Base-by-base conservation (phyloP, 2,113 vertebrate species). In the Sciurus niger region DNA sequence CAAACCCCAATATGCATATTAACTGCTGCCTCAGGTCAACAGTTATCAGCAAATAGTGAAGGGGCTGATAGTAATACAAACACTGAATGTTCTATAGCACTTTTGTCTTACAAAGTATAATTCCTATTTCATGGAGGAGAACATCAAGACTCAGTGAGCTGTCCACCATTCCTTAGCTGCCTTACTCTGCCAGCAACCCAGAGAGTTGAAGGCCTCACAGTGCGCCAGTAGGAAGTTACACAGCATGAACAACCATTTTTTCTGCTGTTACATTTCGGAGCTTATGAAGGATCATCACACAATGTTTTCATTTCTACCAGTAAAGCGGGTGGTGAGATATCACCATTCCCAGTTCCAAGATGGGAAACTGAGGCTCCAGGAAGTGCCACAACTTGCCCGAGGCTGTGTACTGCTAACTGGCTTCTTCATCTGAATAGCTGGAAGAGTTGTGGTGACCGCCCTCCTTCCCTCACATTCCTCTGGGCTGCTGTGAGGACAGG, bases 331-430 rank as follows among this genome's bases (percentile, higher is more conserved):
- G 63, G 40, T 22, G 30, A 85, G 53, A 43, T 12, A 20, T 37
- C 53, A 74, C 55, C 55, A 88, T 24, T 28, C 32, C 51, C 16
- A 43, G 46, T 77, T 53, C 53, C 88, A 67, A 89, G 84, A 46
- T 14, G 78, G 96, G 93, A 89, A 90, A 94, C n/a, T 20, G 67
- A 89, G 60, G 83, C 74, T 93, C 60, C 8, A 55, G 87, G 70
- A 87, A 74, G 43, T 22, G 55, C 84, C 28, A 13, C 0, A 74
- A 46, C 78, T 84, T 80, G 80, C 60, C 60, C 22, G 40, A 46
- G 51, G 53, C 43, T 37, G 8, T 51, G 28, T 17, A 34, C 60
- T 90, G 40, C 22, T n/a, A 10, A 37, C 0, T 30, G 51, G 70
- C 32, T n/a, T 78, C 68, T 77, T 79, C 43, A 32, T 79, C 72